phyloP scores from a whole-genome alignment of 2,888 invertebrate species.

The Scaptodrosophila latifasciaeformis region DNA sequence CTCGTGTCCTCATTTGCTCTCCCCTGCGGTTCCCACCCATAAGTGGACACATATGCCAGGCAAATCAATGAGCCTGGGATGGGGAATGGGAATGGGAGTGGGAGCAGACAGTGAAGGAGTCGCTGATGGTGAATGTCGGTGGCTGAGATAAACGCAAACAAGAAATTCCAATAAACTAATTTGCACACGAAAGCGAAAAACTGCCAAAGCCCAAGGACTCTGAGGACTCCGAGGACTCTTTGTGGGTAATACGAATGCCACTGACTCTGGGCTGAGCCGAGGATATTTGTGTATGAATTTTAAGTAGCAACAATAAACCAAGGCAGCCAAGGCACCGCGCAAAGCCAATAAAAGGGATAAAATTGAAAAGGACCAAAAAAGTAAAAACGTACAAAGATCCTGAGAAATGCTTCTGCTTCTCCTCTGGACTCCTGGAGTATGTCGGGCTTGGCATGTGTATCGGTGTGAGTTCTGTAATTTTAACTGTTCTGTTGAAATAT shows the following conservation, averaged over 20 bases:
- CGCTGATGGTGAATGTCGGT: neutral
- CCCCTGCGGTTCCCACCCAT: constrained; percentile 16
- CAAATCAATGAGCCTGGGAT: neutral
- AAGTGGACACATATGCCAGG: constrained; percentile 44
- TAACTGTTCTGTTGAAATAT: constrained; percentile 42
- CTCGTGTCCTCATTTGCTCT: no score
- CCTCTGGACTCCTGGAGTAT: no score
- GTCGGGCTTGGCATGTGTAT: neutral
- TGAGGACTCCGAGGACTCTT: neutral
- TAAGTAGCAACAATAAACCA: constrained; percentile 48
- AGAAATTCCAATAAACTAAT: constrained; percentile 72
- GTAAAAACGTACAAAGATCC: neutral
- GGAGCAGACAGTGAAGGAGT: neutral
- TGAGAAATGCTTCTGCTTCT: no score
- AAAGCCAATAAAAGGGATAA: constrained; percentile 63
- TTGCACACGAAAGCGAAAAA: constrained; percentile 61
- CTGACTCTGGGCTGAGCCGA: constrained; percentile 16
- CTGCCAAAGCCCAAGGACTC: constrained; percentile 7
- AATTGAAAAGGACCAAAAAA: constrained; percentile 50
- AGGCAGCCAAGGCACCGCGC: constrained; percentile 46
- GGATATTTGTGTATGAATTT: constrained; percentile 62
- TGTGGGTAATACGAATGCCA: neutral
- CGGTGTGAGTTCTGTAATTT: constrained; percentile 45
- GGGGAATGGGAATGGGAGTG: neutral
- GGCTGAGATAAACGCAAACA: constrained; percentile 44